Evolutionary conservation across 1,140 invertebrate species (phyloP), one percentile per base, ranked within the genome.

Genomic region (Leptinotarsa lineolata): DNA sequence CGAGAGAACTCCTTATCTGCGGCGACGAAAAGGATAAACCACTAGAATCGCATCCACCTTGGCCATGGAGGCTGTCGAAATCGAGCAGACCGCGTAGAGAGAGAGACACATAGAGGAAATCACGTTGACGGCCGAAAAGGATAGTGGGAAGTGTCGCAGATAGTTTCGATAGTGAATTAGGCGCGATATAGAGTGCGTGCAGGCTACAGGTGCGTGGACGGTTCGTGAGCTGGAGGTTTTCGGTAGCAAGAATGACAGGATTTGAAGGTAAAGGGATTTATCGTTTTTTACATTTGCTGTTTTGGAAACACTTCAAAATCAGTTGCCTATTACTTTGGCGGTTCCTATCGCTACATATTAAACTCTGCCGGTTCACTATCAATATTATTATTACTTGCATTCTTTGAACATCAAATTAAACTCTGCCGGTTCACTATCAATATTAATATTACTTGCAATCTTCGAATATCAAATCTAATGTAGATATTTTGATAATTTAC

Each of bases 51-150:
- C 48, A 54, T 54, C 48, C 48, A 54, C 48, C 48, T 54, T 54
- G 48, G 48, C 48, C 48, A 54, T 54, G 48, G 48, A 54, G 48
- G 48, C 48, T 54, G 48, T 54, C 48, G 48, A 54, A 54, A n/a
- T 16, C 48, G n/a, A 54, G 48, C 48, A 11, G 48, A 15, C 12
- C 48, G 48, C 48, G 16, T 54, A 54, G 48, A 54, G 16, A 54
- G 16, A 54, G 48, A 54, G 48, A 54, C 48, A 3, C 2, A 54
- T 4, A 15, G 48, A 54, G 48, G 48, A 54, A 54, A 54, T 54
- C 48, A 18, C 30, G 16, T 54, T 54, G 48, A 54, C 3, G 15
- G 48, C 15, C 16, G 48, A 54, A 54, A 54, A 54, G 48, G 48
- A 54, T 54, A 13, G 48, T 54, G 48, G 48, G 30, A 39, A 39